Evolutionary conservation across 2,113 vertebrate species (phyloP).

Genomic region (Philantomba maxwellii): DNA sequence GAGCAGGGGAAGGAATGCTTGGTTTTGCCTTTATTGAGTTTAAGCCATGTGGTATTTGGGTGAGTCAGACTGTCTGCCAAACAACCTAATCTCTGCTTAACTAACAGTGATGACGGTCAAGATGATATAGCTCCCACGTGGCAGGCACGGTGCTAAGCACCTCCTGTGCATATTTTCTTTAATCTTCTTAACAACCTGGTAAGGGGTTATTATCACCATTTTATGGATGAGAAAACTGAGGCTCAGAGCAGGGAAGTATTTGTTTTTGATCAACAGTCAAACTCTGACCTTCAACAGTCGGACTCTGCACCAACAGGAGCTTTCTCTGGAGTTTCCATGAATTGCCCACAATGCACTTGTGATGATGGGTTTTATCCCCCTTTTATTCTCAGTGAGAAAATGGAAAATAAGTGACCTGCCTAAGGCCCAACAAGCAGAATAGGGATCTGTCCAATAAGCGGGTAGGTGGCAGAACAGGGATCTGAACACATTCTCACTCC

Average conservation of each 20-base stretch:
- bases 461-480: neutral
- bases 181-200: neutral
- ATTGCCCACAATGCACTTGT: neutral
- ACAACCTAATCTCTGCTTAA: neutral
- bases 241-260: neutral
- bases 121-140: neutral
- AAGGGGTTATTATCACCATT: neutral
- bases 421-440: neutral
- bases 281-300: accelerated
- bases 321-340: neutral
- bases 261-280: neutral
- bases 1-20: accelerated
- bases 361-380: neutral
- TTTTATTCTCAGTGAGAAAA: neutral
- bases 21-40: neutral
- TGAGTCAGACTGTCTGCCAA: neutral
- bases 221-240: neutral
- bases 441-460: neutral
- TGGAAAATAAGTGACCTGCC: neutral
- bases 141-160: neutral
- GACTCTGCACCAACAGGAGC: no score
- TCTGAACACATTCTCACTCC: neutral
- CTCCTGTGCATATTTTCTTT: neutral
- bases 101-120: accelerated
- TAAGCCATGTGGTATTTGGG: neutral